Percentiles rank a stretch among this genome's conserved stretches.
These are phyloP conservation scores for Hylaea fasciaria DNA, from an alignment of 2,888 invertebrate species.

Conservation along the genomic window DNA sequence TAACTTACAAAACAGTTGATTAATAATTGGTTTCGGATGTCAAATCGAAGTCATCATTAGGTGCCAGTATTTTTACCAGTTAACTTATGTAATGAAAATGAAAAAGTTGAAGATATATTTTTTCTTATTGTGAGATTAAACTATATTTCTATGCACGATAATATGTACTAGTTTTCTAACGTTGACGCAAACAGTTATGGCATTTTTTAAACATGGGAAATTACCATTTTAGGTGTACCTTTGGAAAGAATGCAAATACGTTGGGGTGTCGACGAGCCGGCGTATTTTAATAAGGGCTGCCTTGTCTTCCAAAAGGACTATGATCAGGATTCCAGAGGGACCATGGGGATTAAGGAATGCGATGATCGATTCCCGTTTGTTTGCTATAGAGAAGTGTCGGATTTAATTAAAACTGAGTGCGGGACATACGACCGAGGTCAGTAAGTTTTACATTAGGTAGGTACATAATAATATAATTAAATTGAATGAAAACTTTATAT, in stretches of 20 bases:
- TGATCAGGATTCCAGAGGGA: slow-evolving; percentile 11
- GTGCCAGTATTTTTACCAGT: too few relatives aligned
- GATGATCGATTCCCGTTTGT: slow-evolving; percentile 33
- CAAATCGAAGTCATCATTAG: too few relatives aligned
- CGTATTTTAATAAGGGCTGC: slow-evolving; percentile 26
- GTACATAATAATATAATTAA: neutral
- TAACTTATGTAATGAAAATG: too few relatives aligned
- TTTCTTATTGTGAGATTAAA: too few relatives aligned
- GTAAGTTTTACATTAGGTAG: neutral
- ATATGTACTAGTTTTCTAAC: too few relatives aligned
- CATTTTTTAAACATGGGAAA: too few relatives aligned
- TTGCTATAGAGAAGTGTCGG: slow-evolving; percentile 32
- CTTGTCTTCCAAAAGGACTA: slow-evolving; percentile 20
- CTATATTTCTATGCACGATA: too few relatives aligned
- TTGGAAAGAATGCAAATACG: slow-evolving; percentile 12
- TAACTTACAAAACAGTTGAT: too few relatives aligned
- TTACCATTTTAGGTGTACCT: slow-evolving; percentile 24
- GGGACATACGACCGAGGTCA: neutral
- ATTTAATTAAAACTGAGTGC: slow-evolving; percentile 5
- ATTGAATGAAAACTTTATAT: too few relatives aligned
- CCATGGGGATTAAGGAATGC: slow-evolving; percentile 33
- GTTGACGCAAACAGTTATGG: too few relatives aligned
- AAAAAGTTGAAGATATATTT: too few relatives aligned
- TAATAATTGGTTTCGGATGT: too few relatives aligned
- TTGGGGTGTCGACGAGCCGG: slow-evolving; percentile 26